phyloP scores from a whole-genome alignment of 2,113 vertebrate genomes.

The Acanthochromis polyacanthus region DNA sequence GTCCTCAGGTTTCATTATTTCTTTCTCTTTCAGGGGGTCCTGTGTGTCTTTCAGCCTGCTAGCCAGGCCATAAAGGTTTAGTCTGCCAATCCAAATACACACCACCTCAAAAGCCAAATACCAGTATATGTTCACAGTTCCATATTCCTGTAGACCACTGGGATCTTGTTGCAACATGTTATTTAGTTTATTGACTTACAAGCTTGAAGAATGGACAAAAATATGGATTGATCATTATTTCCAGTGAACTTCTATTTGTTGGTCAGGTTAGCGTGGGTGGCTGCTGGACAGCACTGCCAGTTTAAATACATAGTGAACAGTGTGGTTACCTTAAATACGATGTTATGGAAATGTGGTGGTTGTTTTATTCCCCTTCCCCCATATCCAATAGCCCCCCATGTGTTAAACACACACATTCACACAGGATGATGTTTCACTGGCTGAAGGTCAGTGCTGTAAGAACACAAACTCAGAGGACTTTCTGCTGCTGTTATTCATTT shows the following conservation, averaged over 20 bases:
- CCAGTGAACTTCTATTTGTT: constrained; percentile 34
- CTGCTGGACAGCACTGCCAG: constrained; percentile 54
- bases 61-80: constrained; percentile 8
- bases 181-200: constrained; percentile 46
- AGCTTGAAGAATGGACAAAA: constrained; percentile 21
- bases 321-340: constrained; percentile 50
- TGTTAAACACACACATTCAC: constrained; percentile 46
- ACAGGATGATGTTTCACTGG: constrained; percentile 60
- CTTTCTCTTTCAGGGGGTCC: constrained; percentile 60
- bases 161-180: constrained; percentile 22
- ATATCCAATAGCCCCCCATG: constrained; percentile 39
- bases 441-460: constrained; percentile 61
- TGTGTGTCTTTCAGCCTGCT: constrained; percentile 34
- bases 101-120: constrained; percentile 37
- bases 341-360: constrained; percentile 41
- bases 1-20: constrained; percentile 66
- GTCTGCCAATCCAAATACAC: constrained; percentile 69
- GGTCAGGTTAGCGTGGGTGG: constrained; percentile 36
- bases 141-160: constrained; percentile 12
- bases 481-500: constrained; percentile 33
- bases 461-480: constrained; percentile 20
- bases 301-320: constrained; percentile 48
- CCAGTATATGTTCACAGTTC: constrained; percentile 35
- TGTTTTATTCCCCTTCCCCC: constrained; percentile 25
- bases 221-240: constrained; percentile 34